Percentiles rank a stretch among this genome's conserved stretches.
These are phyloP conservation scores for Cephalopholis sonnerati DNA, from an alignment of 2,113 vertebrate genomes.

Conservation along the genomic window DNA sequence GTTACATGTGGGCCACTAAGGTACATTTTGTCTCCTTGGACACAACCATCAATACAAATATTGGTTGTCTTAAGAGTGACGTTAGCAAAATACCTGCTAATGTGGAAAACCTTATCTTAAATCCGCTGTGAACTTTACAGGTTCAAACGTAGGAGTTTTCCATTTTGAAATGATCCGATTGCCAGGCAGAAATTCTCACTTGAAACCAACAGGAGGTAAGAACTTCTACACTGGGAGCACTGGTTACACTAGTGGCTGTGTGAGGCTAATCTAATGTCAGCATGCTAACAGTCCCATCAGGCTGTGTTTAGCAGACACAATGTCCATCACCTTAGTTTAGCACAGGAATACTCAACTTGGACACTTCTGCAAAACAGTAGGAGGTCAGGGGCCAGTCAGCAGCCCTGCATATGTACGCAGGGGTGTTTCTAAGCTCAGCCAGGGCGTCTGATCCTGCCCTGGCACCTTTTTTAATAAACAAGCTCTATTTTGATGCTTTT, in stretches of 20 bases:
- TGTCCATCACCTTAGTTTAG: neutral
- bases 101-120: neutral
- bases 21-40: slow-evolving; percentile 30
- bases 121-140: neutral
- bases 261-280: neutral
- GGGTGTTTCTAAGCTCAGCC: no score
- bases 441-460: no score
- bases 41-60: neutral
- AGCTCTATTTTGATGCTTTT: no score
- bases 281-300: neutral
- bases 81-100: neutral
- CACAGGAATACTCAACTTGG: no score
- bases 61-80: neutral
- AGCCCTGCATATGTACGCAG: no score
- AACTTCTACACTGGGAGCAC: neutral
- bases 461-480: no score
- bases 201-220: neutral
- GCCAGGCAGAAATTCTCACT: neutral
- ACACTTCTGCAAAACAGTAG: no score
- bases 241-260: neutral
- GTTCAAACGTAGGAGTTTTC: neutral
- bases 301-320: neutral
- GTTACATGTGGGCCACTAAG: slow-evolving; percentile 8
- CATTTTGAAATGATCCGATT: neutral
- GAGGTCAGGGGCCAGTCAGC: no score